Conservation (phyloP, 35 echinoderm and acorn worm species). For the Acanthaster planci region DNA sequence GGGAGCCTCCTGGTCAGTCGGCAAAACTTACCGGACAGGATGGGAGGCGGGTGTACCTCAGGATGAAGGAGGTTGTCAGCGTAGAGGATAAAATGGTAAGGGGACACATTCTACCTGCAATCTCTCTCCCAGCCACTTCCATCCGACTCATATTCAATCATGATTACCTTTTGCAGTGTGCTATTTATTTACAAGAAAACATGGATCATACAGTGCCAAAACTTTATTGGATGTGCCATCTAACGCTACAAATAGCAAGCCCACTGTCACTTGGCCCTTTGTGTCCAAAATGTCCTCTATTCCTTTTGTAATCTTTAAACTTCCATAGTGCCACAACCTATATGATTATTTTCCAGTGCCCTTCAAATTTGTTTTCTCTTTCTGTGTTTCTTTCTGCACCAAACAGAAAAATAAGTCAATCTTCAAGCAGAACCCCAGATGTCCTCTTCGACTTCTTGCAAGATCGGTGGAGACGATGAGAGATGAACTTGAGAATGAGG, state of each 20-base stretch:
- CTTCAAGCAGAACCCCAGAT: background rate
- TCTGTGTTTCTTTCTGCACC: background rate
- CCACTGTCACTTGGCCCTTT: too few species aligned
- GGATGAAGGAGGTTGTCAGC: conserved; percentile 53
- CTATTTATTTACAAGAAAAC: background rate
- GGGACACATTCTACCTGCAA: background rate
- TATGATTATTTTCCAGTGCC: too few species aligned
- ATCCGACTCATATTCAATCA: background rate
- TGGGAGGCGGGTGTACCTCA: conserved; percentile 79
- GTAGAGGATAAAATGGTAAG: conserved; percentile 50
- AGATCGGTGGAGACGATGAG: background rate
- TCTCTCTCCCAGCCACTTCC: background rate
- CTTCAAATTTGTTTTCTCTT: background rate
- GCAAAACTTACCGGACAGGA: conserved; percentile 67
- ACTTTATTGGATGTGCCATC: too few species aligned
- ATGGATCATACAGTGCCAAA: background rate
- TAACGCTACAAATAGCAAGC: too few species aligned
- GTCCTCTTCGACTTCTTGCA: background rate
- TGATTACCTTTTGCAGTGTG: background rate
- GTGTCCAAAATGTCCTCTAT: too few species aligned
- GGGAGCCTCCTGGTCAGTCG: conserved; percentile 74
- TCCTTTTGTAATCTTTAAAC: too few species aligned
- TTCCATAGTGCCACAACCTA: too few species aligned
- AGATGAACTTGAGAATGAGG: background rate
- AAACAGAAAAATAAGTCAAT: background rate